Base-by-base conservation (phyloP, 1,140 invertebrate genomes). In the Euura saliciscinereae region DNA sequence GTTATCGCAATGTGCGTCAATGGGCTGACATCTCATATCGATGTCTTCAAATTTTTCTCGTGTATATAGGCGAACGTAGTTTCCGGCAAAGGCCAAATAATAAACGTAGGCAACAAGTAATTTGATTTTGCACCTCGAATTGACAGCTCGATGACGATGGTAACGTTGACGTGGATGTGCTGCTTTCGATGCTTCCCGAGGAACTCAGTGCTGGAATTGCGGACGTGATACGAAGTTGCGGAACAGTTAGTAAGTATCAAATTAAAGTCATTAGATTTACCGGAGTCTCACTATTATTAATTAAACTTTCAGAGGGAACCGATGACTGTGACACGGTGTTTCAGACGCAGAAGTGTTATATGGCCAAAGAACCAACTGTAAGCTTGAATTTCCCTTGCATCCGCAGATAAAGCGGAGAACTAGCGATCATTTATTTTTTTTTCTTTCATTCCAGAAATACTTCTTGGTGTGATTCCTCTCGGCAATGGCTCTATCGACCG, bases 161-260 rank as follows among this genome's bases (percentile, higher is more conserved):
- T 6, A 69, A 71, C 4, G 44, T 75, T 6, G 74, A 77, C 43
- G 70, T 68, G 6, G 74, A 77, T n/a, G 69, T 69, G 44, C 28
- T 77, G 8, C 10, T 44, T 4, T 45, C 71, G 6, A 46, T 77
- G 10, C 11, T 77, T 7, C 76, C 76, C n/a, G 70, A 71, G 2
- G 68, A 75, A 4, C 64, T 71, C 46, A 51, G 64, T 10, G 51
- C 59, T 4, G 65, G 13, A 0, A 42, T 42, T 66, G 64, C 11
- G 43, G 67, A 67, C 42, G 6, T 66, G 11, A 3, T 73, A 45
- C 59, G 68, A 6, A 45, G 28, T 8, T 73, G 72, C 42, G 72
- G 72, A 66, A 65, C 59, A 73, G 59, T 73, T 45, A 73, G 72
- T 73, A 28, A 73, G 72, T 67, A 67, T 44, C 3, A 28, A 42